Base-by-base conservation (phyloP, 2,888 invertebrate genomes). In the Ischnura elegans region DNA sequence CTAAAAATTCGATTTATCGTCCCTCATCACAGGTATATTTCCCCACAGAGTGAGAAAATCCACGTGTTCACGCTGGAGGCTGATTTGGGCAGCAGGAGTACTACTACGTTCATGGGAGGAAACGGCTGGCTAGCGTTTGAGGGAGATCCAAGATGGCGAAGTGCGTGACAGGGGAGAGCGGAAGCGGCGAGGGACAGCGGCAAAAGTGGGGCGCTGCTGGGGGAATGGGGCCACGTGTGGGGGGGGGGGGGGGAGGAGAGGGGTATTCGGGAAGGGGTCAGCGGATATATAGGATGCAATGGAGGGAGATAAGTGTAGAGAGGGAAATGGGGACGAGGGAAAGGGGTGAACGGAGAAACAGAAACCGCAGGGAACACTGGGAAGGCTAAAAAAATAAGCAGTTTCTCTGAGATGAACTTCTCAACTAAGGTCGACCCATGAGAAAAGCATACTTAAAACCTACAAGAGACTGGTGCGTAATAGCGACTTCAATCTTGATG, bases 111-210 rank as follows among this genome's bases (percentile, higher is more conserved):
- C n/a, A n/a, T n/a, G 47, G 13, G 61, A 6, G 61, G 21, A 10
- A 10, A n/a, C 8, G n/a, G n/a, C n/a, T 19, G 51, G 51, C 16
- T 51, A 19, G 51, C 51, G 51, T 8, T n/a, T 6, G 51, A 76
- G 76, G 66, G 13, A 2, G 76, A 76, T 29, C 29, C 29, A 76
- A 76, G 76, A 76, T 76, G 76, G 76, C 76, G 76, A 76, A 36
- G 76, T 76, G 76, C 76, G 76, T 76, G 76, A 76, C 76, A 76
- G 76, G 36, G 76, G 25, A 36, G 76, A 76, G 76, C 76, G 76
- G 76, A 76, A 76, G 76, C 76, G 76, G 76, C 76, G 76, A 36
- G 76, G 36, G 61, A 51, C 51, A 36, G 10, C 36, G 76, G 76
- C 19, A 76, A 76, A 76, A 76, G 76, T 76, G 76, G 76, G 76